phyloP scores from a whole-genome alignment of 2,888 invertebrate genomes.

The Caenorhabditis sp. region DNA sequence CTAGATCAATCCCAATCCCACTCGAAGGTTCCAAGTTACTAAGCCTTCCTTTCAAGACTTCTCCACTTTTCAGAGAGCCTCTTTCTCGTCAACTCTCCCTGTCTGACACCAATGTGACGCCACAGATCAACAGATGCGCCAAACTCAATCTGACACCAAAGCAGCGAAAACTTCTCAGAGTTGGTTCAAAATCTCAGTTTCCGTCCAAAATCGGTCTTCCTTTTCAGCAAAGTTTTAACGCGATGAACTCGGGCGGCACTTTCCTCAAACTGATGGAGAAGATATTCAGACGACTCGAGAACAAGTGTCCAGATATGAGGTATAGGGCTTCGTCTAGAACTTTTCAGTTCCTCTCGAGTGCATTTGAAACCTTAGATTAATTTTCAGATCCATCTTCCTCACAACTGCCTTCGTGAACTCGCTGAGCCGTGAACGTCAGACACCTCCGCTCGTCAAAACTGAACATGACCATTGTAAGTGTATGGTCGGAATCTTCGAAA shows the following conservation, averaged over 20 bases:
- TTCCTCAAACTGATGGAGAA: constrained; percentile 75
- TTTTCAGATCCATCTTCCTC: constrained; percentile 73
- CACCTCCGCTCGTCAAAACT: constrained; percentile 73
- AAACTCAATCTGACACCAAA: constrained; percentile 64
- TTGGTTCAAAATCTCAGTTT: constrained; percentile 11
- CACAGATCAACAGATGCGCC: constrained; percentile 59
- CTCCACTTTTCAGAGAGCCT: constrained; percentile 61
- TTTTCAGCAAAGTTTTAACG: constrained; percentile 69
- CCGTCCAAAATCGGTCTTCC: background rate
- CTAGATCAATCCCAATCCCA: too few species aligned
- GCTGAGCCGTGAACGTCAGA: constrained; percentile 68
- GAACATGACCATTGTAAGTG: constrained; percentile 76
- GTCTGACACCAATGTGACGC: constrained; percentile 70
- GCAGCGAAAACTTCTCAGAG: constrained; percentile 67
- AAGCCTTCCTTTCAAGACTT: background rate
- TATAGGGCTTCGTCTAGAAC: constrained; percentile 24
- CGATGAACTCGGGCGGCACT: constrained; percentile 71
- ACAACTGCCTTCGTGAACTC: constrained; percentile 76
- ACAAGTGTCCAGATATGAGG: constrained; percentile 75
- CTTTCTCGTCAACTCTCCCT: constrained; percentile 69
- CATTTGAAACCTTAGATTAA: constrained; percentile 1
- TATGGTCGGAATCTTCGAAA: constrained; percentile 69
- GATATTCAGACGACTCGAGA: constrained; percentile 72
- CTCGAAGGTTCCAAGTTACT: background rate
- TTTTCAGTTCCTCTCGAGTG: background rate